These are phyloP conservation scores for Anguilla anguilla DNA, from an alignment of 2,797 vertebrate genomes.

Conservation along the genomic window DNA sequence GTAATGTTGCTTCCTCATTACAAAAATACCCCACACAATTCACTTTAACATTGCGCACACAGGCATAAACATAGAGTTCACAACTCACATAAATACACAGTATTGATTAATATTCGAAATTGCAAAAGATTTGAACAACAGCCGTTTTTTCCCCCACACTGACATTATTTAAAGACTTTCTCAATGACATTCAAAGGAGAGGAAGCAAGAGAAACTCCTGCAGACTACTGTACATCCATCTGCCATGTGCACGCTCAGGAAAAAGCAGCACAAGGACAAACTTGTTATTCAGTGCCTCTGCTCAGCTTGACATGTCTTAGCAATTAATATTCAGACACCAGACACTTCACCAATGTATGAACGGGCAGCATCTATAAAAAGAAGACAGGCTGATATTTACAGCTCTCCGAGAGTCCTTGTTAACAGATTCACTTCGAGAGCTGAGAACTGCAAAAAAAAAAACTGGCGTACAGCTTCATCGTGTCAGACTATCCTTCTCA, in stretches of 20 bases:
- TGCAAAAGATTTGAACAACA: neutral
- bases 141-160: conserved; percentile 16
- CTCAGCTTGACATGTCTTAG: conserved; percentile 51
- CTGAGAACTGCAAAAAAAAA: neutral
- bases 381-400: conserved; percentile 48
- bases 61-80: neutral
- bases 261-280: conserved; percentile 11
- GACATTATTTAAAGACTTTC: neutral
- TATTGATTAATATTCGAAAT: neutral
- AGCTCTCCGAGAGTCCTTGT: conserved; percentile 38
- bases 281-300: conserved; percentile 47
- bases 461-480: conserved; percentile 13
- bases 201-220: neutral
- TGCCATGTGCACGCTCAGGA: neutral
- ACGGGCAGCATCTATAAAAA: conserved; percentile 36
- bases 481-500: conserved; percentile 28
- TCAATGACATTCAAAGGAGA: conserved; percentile 12
- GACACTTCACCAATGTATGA: conserved; percentile 51
- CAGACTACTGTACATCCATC: conserved; percentile 15
- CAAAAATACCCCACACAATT: neutral
- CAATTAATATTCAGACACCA: conserved; percentile 60
- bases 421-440: conserved; percentile 20
- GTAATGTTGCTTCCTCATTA: neutral
- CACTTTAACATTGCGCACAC: neutral
- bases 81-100: neutral